phyloP scores from a whole-genome alignment of 2,797 vertebrate species.

The Crypturellus tataupa region DNA sequence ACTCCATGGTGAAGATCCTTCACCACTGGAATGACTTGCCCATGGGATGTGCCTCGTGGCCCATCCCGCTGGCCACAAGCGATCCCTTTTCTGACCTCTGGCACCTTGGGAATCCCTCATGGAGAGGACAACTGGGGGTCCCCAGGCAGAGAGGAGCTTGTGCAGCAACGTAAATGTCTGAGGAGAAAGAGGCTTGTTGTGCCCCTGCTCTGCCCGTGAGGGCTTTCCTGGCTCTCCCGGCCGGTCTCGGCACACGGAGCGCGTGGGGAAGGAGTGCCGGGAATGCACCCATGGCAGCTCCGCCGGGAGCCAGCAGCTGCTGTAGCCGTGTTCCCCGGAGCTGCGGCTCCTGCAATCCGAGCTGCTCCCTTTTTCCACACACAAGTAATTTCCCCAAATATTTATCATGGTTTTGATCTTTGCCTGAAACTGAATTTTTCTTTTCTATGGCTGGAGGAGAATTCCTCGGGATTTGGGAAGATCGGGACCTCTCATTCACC shows the following conservation, averaged over 20 bases:
- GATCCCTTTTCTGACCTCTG: background rate
- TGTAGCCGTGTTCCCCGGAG: constrained; percentile 25
- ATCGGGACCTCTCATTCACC: background rate
- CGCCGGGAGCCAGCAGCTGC: constrained; percentile 29
- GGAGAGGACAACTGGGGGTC: background rate
- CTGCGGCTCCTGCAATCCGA: constrained; percentile 44
- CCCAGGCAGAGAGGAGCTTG: background rate
- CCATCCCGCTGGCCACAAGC: fast-evolving
- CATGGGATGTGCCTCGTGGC: fast-evolving
- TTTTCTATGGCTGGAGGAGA: background rate
- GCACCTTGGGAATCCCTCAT: background rate
- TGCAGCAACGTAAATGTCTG: background rate
- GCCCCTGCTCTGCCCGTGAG: fast-evolving
- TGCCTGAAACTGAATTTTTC: constrained; percentile 39
- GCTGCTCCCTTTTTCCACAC: constrained; percentile 21
- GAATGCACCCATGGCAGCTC: constrained; percentile 31
- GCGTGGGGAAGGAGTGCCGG: background rate
- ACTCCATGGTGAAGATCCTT: background rate
- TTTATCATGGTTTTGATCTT: constrained; percentile 36
- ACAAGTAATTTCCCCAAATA: constrained; percentile 46
- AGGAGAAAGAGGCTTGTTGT: background rate
- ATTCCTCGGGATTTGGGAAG: background rate
- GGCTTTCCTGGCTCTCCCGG: background rate
- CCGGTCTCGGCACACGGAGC: fast-evolving
- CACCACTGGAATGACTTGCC: background rate